These are phyloP conservation scores for Enteromius trimaculatus DNA, from an alignment of 2,797 vertebrate genomes.

Conservation along the genomic window DNA sequence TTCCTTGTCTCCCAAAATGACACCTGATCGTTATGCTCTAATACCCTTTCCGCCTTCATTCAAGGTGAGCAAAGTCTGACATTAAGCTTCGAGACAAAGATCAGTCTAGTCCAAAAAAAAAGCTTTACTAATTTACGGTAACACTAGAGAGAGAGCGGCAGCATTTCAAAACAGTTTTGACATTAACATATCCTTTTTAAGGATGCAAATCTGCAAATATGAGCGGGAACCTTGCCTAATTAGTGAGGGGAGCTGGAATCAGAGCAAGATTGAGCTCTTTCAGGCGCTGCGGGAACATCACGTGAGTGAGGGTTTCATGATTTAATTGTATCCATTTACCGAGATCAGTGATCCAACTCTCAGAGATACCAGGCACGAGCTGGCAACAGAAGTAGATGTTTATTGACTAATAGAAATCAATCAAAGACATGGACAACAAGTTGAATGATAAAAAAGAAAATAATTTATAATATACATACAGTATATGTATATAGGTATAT, in stretches of 20 bases:
- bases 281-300: background rate
- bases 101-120: conserved; percentile 35
- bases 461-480: background rate
- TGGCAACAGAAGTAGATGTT: background rate
- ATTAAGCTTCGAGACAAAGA: conserved; percentile 46
- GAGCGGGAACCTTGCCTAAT: conserved; percentile 17
- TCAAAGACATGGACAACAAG: background rate
- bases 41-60: conserved; percentile 8
- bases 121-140: conserved; percentile 11
- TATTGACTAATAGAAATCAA: background rate
- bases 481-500: no score
- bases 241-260: conserved; percentile 45
- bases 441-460: background rate
- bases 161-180: conserved; percentile 37
- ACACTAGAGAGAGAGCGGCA: conserved; percentile 2
- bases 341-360: conserved; percentile 4
- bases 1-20: conserved; percentile 18
- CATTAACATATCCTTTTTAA: conserved; percentile 18
- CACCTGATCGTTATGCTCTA: conserved; percentile 3
- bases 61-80: conserved; percentile 45
- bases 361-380: background rate
- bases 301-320: background rate
- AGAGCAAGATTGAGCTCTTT: conserved; percentile 49
- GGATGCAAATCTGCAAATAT: conserved; percentile 27
- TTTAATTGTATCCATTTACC: conserved; percentile 6